Conservation (phyloP, 2,113 vertebrate genomes). For the Otis tarda region DNA sequence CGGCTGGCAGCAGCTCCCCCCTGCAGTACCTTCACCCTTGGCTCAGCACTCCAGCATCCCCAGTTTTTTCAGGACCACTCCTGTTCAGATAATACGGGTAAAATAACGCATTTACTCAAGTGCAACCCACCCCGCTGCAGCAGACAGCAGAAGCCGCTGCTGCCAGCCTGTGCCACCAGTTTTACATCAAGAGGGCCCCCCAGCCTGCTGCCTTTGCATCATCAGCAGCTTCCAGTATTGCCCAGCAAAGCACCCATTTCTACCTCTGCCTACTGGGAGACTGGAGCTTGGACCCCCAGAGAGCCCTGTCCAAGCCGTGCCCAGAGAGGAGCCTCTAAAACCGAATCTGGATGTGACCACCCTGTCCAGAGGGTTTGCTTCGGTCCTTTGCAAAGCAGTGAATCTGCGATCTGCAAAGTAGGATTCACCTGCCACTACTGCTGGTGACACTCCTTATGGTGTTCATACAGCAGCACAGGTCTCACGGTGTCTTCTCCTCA, state of each 20-base stretch:
- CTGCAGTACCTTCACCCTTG: fast-evolving
- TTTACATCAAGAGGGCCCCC: neutral
- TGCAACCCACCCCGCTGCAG: neutral
- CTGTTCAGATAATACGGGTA: neutral
- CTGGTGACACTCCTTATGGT: neutral
- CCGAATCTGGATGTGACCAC: neutral
- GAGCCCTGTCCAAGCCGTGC: neutral
- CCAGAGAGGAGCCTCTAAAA: neutral
- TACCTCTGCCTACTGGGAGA: neutral
- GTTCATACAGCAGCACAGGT: neutral
- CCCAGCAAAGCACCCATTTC: neutral
- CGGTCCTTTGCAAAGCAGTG: neutral
- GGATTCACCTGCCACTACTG: neutral
- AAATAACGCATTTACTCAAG: fast-evolving
- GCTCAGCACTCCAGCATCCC: neutral
- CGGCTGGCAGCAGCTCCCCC: neutral
- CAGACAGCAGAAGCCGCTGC: neutral
- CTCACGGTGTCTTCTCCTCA: neutral
- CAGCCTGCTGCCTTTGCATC: neutral
- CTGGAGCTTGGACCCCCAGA: neutral
- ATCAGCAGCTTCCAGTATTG: neutral
- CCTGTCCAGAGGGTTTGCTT: neutral
- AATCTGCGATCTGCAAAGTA: neutral
- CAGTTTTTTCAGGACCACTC: neutral
- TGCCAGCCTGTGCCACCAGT: neutral